Conservation (phyloP, 2,113 vertebrate genomes). For the Alexandromys fortis region DNA sequence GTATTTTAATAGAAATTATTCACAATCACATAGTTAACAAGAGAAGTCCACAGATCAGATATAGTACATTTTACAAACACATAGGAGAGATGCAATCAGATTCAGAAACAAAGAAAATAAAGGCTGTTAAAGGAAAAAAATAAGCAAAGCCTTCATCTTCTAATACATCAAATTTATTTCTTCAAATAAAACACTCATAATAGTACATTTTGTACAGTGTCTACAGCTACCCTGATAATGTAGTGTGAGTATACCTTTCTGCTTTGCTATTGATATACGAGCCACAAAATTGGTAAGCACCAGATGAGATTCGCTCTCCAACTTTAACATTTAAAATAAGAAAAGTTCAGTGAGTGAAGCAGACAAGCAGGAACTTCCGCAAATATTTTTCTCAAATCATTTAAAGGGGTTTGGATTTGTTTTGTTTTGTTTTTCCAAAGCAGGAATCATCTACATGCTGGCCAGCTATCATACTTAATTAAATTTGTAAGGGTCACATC, state of each 20-base stretch:
- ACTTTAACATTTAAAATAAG: background rate
- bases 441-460: conserved; percentile 61
- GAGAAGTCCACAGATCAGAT: background rate
- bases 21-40: background rate
- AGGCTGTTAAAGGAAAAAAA: conserved; percentile 20
- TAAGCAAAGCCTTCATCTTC: background rate
- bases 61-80: background rate
- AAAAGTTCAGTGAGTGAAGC: background rate
- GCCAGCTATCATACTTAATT: conserved; percentile 74
- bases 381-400: conserved; percentile 62
- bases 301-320: background rate
- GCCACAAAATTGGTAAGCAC: background rate
- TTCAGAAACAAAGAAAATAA: background rate
- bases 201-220: background rate
- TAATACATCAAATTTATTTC: background rate
- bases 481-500: conserved; percentile 78
- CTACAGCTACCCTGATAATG: background rate
- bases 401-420: conserved; percentile 4
- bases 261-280: background rate
- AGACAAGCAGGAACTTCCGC: conserved; percentile 2
- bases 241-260: background rate
- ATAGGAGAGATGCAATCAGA: accelerated
- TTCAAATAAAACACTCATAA: conserved; percentile 13
- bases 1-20: conserved; percentile 17
- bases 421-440: background rate